These are phyloP conservation scores for Pipistrellus nathusii DNA, from an alignment of 2,797 vertebrate genomes.

Conservation along the genomic window DNA sequence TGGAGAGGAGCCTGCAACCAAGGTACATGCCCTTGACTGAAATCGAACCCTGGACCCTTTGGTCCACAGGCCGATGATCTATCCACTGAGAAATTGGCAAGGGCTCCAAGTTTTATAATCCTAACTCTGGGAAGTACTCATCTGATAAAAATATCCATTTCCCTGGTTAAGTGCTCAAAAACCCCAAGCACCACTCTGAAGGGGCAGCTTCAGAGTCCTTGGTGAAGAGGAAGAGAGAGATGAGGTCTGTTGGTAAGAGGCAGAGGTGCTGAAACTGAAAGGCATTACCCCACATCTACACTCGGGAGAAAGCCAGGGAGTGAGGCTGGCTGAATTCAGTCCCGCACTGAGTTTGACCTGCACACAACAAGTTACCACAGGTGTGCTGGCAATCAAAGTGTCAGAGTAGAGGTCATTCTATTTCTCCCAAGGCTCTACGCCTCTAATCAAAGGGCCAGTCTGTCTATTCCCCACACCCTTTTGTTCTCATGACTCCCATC, in stretches of 20 bases:
- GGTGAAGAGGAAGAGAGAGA: neutral
- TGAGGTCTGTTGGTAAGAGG: neutral
- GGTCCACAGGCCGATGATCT: no score
- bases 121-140: neutral
- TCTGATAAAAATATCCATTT: neutral
- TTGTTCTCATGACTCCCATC: neutral
- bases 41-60: no score
- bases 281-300: neutral
- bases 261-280: neutral
- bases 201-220: neutral
- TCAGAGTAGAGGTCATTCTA: neutral
- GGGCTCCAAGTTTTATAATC: neutral
- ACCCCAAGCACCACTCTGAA: neutral
- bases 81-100: no score
- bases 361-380: neutral
- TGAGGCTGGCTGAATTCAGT: neutral
- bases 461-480: neutral
- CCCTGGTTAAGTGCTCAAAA: neutral
- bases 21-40: no score
- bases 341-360: neutral
- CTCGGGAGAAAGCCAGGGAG: neutral
- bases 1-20: no score
- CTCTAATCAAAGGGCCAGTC: neutral
- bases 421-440: neutral
- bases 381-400: neutral